A percentile compares a stretch with the other conserved stretches of the same genome.
These are phyloP conservation scores for Brachionus angularis DNA, from an alignment of 1,140 invertebrate species.

Conservation along the genomic window DNA sequence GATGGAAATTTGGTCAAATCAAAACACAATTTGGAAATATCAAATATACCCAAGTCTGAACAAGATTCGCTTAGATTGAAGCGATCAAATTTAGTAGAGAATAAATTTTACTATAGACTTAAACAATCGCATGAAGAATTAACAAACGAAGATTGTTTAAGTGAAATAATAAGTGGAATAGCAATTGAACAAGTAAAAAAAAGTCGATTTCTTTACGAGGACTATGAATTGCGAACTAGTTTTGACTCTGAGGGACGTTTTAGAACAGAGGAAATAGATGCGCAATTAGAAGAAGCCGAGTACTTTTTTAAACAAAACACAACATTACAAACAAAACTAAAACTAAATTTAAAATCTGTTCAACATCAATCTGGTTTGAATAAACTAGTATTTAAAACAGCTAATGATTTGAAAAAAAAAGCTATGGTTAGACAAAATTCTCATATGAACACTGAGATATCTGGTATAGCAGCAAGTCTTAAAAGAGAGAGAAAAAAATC, in stretches of 20 bases:
- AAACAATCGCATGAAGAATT: constrained; percentile 13
- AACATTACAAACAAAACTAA: no score
- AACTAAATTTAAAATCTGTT: no score
- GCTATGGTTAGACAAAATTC: no score
- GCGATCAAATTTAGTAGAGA: constrained; percentile 23
- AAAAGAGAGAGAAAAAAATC: background rate
- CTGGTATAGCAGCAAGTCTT: background rate
- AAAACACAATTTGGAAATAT: background rate
- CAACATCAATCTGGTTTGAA: no score
- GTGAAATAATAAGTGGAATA: constrained; percentile 1
- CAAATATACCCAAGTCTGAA: background rate
- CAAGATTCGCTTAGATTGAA: background rate
- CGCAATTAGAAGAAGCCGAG: no score
- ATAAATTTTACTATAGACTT: constrained; percentile 11
- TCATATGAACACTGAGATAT: background rate
- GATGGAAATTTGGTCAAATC: background rate
- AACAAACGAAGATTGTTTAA: background rate
- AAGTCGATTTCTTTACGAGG: background rate
- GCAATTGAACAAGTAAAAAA: background rate
- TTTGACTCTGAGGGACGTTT: constrained; percentile 18
- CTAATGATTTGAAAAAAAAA: no score
- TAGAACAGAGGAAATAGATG: background rate
- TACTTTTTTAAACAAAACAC: no score
- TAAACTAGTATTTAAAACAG: no score
- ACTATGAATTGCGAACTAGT: background rate